phyloP scores from a whole-genome alignment of 1,140 invertebrate genomes.

The Platorchestia sp. region DNA sequence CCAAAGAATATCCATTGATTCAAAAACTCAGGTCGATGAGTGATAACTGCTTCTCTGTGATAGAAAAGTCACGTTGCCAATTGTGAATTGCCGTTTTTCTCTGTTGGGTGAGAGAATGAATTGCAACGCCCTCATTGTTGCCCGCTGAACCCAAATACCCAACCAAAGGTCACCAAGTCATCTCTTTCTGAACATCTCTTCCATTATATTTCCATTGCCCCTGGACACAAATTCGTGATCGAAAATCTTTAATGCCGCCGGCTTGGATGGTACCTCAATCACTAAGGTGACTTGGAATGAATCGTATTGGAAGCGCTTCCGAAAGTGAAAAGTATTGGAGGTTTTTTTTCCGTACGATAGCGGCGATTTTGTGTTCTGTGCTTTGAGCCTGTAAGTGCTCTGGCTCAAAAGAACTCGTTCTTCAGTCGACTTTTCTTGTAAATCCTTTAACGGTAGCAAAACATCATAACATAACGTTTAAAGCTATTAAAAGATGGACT shows the following conservation, averaged over 20 bases:
- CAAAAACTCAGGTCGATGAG: neutral
- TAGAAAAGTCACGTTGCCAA: no score
- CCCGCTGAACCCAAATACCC: neutral
- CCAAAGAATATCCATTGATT: neutral
- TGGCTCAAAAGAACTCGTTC: neutral
- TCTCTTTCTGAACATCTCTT: neutral
- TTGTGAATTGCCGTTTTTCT: no score
- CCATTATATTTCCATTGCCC: neutral
- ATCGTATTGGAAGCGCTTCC: conserved; percentile 2
- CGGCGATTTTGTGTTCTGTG: no score
- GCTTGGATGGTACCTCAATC: conserved; percentile 25
- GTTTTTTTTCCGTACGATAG: no score
- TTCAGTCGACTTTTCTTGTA: neutral
- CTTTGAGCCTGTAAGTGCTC: neutral
- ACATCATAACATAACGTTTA: neutral
- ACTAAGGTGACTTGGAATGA: neutral
- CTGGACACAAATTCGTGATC: conserved; percentile 29
- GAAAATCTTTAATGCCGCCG: conserved; percentile 39
- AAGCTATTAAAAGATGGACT: neutral
- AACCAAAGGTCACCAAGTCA: conserved; percentile 17
- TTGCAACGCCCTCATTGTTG: neutral
- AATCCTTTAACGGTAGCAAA: neutral
- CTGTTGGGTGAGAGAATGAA: no score
- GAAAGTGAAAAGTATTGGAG: conserved; percentile 32
- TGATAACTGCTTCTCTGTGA: neutral